Evolutionary conservation across 2,888 invertebrate genomes (phyloP).

Genomic region (Pharmacophagus antenor): DNA sequence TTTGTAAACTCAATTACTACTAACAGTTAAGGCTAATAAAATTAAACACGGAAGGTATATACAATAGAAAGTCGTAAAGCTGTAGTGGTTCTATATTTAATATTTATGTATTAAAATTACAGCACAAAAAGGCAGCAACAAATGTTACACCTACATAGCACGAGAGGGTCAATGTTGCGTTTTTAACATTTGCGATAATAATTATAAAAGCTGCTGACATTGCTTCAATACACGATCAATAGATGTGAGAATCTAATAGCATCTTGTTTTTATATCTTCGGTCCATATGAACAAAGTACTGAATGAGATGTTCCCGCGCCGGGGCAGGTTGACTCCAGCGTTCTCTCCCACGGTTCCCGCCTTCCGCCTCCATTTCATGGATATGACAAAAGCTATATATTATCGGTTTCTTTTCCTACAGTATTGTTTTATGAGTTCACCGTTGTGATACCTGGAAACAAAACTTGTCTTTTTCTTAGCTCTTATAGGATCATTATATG

Average conservation of each 20-base stretch:
- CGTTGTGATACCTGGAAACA: conserved; percentile 69
- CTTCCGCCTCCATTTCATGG: conserved; percentile 65
- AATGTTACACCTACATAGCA: too few species aligned
- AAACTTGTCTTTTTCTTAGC: conserved; percentile 65
- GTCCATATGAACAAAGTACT: conserved; percentile 40
- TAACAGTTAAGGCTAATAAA: conserved; percentile 46
- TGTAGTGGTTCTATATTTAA: conserved; percentile 31
- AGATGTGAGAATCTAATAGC: conserved; percentile 31
- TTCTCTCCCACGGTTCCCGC: conserved; percentile 65
- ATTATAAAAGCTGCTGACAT: conserved; percentile 8
- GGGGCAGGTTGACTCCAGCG: conserved; percentile 54
- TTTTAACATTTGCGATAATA: background rate
- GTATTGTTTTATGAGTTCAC: conserved; percentile 63
- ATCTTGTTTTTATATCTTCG: conserved; percentile 35
- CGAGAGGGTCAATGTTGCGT: background rate
- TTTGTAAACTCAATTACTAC: conserved; percentile 47
- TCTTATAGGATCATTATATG: conserved; percentile 48
- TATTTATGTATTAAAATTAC: too few species aligned
- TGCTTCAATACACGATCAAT: conserved; percentile 16
- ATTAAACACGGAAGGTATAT: conserved; percentile 34
- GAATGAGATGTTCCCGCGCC: conserved; percentile 65
- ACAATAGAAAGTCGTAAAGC: conserved; percentile 33
- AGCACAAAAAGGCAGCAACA: too few species aligned
- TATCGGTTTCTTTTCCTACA: conserved; percentile 65
- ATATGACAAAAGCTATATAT: conserved; percentile 64